phyloP scores from a whole-genome alignment of 2,888 invertebrate species.

The Drosophila picticornis region DNA sequence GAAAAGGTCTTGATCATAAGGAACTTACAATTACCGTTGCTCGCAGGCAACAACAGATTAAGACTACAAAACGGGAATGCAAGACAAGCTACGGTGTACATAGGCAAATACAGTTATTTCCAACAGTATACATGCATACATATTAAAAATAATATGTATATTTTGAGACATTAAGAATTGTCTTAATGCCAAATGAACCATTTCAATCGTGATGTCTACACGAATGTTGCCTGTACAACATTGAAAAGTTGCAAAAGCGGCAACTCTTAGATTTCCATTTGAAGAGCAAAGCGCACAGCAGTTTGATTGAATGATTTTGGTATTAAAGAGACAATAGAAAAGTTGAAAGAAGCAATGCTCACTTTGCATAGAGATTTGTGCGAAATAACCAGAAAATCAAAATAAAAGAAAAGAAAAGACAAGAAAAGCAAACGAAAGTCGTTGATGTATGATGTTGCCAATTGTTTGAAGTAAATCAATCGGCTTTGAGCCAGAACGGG shows the following conservation, averaged over 20 bases:
- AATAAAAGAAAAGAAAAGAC: constrained; percentile 27
- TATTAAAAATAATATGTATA: background rate
- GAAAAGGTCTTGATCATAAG: too few relatives aligned
- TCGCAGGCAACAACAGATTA: too few relatives aligned
- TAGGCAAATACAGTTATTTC: too few relatives aligned
- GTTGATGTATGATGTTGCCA: constrained; percentile 82
- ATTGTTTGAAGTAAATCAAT: constrained; percentile 81
- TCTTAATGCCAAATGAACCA: background rate
- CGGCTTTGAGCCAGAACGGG: constrained; percentile 34
- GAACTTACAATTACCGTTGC: too few relatives aligned
- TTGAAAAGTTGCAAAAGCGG: constrained; percentile 26
- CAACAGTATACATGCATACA: background rate
- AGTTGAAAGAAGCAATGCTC: constrained; percentile 26
- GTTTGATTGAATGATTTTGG: constrained; percentile 45
- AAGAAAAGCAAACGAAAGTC: constrained; percentile 47
- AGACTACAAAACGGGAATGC: too few relatives aligned
- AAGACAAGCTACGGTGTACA: too few relatives aligned
- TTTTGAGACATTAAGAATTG: background rate
- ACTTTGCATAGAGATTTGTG: constrained; percentile 69
- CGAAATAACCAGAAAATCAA: constrained; percentile 35
- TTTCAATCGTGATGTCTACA: constrained; percentile 13
- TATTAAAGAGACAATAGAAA: constrained; percentile 13
- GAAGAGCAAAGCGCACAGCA: constrained; percentile 16
- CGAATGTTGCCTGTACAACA: constrained; percentile 5
- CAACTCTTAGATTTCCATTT: constrained; percentile 24